A percentile compares a stretch with the other conserved stretches of the same genome.
Evolutionary conservation across 2,888 invertebrate genomes (phyloP).

Genomic region (Plebejus melissa): DNA sequence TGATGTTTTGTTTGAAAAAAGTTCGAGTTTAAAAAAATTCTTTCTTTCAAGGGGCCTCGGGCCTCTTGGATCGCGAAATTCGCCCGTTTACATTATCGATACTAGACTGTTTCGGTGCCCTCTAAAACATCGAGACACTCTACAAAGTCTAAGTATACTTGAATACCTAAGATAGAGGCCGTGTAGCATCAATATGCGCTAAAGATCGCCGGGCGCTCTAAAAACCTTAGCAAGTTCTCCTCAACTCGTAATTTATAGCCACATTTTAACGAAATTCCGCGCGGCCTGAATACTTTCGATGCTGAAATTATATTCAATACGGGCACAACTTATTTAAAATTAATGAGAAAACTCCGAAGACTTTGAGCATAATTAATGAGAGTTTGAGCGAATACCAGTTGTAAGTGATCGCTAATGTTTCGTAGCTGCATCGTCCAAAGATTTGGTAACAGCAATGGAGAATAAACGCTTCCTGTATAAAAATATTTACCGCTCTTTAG

Average conservation of each 20-base stretch:
- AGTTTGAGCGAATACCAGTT: not conserved
- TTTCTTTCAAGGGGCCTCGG: too few relatives aligned
- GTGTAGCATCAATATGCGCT: not conserved
- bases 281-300: not conserved
- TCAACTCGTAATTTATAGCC: constrained; percentile 5
- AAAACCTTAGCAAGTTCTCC: not conserved
- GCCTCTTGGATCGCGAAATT: too few relatives aligned
- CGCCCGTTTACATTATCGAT: not conserved
- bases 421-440: not conserved
- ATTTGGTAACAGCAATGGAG: not conserved
- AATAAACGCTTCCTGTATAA: too few relatives aligned
- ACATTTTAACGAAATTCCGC: constrained; percentile 8
- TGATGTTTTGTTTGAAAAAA: too few relatives aligned
- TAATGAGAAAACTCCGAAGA: constrained; percentile 6
- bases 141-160: too few relatives aligned
- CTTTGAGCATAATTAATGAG: constrained; percentile 16
- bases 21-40: too few relatives aligned
- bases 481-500: too few relatives aligned
- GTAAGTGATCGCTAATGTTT: not conserved
- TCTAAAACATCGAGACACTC: not conserved
- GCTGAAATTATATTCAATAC: constrained; percentile 14
- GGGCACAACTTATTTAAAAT: constrained; percentile 3
- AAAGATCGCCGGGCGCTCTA: not conserved
- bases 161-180: not conserved
- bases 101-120: not conserved